Conservation (phyloP, 1,140 invertebrate genomes). For the Heliconius himera region DNA sequence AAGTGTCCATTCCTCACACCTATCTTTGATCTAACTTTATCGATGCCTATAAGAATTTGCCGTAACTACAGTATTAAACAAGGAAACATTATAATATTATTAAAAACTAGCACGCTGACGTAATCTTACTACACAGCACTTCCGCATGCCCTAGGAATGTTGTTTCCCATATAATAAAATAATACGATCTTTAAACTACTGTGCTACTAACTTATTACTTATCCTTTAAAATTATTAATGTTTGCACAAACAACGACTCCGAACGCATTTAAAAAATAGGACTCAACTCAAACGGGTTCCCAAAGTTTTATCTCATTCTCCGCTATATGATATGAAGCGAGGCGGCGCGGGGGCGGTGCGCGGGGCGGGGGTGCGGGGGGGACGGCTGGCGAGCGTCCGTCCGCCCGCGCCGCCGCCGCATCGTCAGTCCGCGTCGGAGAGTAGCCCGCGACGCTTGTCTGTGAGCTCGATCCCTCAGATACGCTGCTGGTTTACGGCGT, state of each 20-base stretch:
- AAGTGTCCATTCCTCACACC: background rate
- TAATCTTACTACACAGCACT: slow-evolving; percentile 67
- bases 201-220: background rate
- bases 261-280: slow-evolving; percentile 67
- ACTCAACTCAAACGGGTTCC: slow-evolving; percentile 69
- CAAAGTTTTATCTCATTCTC: slow-evolving; percentile 76
- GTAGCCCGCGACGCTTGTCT: slow-evolving; percentile 72
- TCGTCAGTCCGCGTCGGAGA: slow-evolving; percentile 77
- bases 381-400: slow-evolving; percentile 62
- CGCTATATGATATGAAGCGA: slow-evolving; percentile 59
- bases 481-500: slow-evolving; percentile 80
- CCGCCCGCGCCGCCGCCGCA: slow-evolving; percentile 77
- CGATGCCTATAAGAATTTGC: slow-evolving; percentile 39
- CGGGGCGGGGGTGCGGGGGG: slow-evolving; percentile 30
- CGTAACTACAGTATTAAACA: slow-evolving; percentile 59
- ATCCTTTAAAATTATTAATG: slow-evolving; percentile 43
- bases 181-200: background rate
- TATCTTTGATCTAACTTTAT: background rate
- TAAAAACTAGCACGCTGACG: slow-evolving; percentile 78
- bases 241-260: slow-evolving; percentile 55
- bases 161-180: slow-evolving; percentile 32
- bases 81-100: slow-evolving; percentile 74
- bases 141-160: slow-evolving; percentile 70
- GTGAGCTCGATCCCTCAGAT: slow-evolving; percentile 78
- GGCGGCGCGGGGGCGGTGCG: slow-evolving; percentile 45